A percentile compares a stretch with the other conserved stretches of the same genome.
These are phyloP conservation scores for Pseudomyrmex sp. DNA, from an alignment of 1,140 invertebrate genomes.

Conservation along the genomic window DNA sequence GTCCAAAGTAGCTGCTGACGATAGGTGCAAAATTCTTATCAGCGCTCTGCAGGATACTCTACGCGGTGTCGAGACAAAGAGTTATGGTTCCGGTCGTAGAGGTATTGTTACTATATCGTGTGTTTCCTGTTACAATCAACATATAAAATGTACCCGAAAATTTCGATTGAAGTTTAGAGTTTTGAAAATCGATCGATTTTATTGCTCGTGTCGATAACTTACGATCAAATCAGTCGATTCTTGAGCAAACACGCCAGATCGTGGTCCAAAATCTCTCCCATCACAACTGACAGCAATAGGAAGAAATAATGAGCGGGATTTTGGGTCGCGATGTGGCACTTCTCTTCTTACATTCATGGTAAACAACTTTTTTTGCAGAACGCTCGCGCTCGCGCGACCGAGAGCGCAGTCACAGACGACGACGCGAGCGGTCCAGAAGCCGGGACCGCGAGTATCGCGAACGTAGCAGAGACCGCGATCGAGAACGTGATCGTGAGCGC, in stretches of 20 bases:
- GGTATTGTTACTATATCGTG: conserved; percentile 72
- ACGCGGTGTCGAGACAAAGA: conserved; percentile 98
- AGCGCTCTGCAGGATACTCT: conserved; percentile 98
- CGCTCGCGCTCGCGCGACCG: conserved; percentile 92
- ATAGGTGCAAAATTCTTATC: conserved; percentile 99
- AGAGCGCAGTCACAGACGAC: conserved; percentile 88
- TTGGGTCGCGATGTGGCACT: too few relatives aligned
- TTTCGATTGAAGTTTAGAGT: too few relatives aligned
- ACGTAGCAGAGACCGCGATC: conserved; percentile 90
- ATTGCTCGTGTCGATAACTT: too few relatives aligned
- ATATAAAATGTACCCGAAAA: too few relatives aligned
- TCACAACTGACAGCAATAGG: too few relatives aligned
- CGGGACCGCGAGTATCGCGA: conserved; percentile 91
- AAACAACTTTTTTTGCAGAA: conserved; percentile 81
- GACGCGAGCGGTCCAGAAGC: conserved; percentile 92
- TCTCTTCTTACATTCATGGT: background rate
- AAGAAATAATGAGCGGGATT: too few relatives aligned
- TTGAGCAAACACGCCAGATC: too few relatives aligned
- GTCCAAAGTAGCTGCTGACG: conserved; percentile 97
- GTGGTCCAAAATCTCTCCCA: too few relatives aligned
- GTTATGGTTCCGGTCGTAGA: conserved; percentile 92
- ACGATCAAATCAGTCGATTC: too few relatives aligned
- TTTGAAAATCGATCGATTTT: too few relatives aligned
- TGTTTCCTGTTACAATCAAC: too few relatives aligned
- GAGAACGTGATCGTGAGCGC: conserved; percentile 87